These are phyloP conservation scores for Chascanopsetta lugubris DNA, from an alignment of 2,113 vertebrate genomes.

Conservation along the genomic window DNA sequence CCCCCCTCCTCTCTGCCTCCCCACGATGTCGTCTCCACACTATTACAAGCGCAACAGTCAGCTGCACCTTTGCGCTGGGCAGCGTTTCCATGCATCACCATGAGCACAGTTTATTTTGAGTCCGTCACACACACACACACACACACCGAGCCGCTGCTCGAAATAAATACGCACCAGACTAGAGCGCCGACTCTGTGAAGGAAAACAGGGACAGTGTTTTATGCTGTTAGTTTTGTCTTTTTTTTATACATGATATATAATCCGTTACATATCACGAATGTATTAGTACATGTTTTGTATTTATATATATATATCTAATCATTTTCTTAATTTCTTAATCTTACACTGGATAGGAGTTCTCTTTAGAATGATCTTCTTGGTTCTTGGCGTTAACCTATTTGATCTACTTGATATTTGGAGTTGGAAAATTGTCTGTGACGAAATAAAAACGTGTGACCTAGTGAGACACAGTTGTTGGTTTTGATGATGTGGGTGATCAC, in stretches of 20 bases:
- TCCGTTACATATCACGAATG: too few relatives aligned
- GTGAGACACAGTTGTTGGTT: not conserved
- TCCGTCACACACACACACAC: not conserved
- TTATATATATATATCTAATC: too few relatives aligned
- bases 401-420: too few relatives aligned
- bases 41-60: not conserved
- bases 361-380: too few relatives aligned
- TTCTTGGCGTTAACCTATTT: too few relatives aligned
- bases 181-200: not conserved
- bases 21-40: not conserved
- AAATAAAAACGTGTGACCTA: too few relatives aligned
- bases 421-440: too few relatives aligned
- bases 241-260: not conserved
- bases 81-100: not conserved
- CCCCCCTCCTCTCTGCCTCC: not conserved
- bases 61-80: not conserved
- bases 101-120: not conserved
- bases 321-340: too few relatives aligned
- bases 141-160: not conserved
- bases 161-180: conserved; percentile 1
- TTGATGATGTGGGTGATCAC: not conserved
- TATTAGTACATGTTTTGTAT: too few relatives aligned
- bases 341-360: too few relatives aligned
- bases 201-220: not conserved
- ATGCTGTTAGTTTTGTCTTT: not conserved